Conservation (phyloP, 2,113 vertebrate genomes). For the Brachyistius frenatus region DNA sequence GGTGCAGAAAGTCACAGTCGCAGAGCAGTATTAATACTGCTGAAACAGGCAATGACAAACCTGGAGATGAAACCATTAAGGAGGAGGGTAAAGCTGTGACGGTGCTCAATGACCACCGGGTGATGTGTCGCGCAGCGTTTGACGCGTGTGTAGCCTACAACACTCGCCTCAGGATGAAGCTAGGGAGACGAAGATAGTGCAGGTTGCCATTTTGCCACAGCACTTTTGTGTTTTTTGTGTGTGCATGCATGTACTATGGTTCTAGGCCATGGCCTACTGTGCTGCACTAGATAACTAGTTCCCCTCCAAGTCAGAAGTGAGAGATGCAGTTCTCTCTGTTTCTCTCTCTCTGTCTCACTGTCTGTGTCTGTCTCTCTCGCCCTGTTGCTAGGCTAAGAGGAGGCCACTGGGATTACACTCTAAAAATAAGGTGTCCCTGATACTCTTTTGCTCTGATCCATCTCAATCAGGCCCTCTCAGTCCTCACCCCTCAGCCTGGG, state of each 20-base stretch:
- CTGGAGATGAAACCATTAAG: background rate
- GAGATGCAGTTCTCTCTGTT: constrained; percentile 55
- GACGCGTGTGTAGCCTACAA: background rate
- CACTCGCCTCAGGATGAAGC: background rate
- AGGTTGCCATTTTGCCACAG: constrained; percentile 28
- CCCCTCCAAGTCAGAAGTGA: constrained; percentile 72
- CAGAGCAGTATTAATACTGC: background rate
- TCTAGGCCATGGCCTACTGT: constrained; percentile 73
- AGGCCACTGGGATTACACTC: constrained; percentile 82
- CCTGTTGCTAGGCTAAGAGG: constrained; percentile 83
- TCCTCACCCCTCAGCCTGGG: constrained; percentile 31
- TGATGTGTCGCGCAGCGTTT: background rate
- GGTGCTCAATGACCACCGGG: background rate
- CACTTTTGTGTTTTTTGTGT: constrained; percentile 15
- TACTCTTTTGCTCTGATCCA: constrained; percentile 80
- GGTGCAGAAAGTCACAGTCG: background rate
- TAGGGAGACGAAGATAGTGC: constrained; percentile 15
- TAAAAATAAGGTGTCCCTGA: constrained; percentile 88
- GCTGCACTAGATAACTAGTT: constrained; percentile 69
- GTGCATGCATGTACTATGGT: constrained; percentile 42
- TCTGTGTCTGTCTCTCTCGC: constrained; percentile 66
- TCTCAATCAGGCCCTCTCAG: constrained; percentile 66
- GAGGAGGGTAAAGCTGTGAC: background rate
- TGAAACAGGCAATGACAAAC: background rate
- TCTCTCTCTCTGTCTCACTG: constrained; percentile 41